These are phyloP conservation scores for Callimorpha dominula DNA, from an alignment of 2,888 invertebrate genomes.

Conservation along the genomic window DNA sequence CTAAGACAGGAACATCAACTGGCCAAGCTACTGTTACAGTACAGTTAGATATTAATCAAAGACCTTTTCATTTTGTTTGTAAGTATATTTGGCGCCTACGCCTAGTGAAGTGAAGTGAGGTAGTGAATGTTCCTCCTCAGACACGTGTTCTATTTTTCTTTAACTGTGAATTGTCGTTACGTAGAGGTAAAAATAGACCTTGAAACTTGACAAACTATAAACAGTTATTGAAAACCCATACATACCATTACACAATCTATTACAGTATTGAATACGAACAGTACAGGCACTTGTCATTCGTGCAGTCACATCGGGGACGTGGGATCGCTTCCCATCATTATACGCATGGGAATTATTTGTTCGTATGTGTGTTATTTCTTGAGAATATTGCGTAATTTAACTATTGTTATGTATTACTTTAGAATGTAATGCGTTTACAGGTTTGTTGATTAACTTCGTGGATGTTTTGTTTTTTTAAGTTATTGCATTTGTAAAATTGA, in stretches of 20 bases:
- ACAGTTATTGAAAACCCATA: conserved; percentile 17
- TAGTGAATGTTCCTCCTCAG: too few species aligned
- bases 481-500: not conserved
- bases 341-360: conserved; percentile 50
- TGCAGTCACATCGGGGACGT: conserved; percentile 61
- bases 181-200: conserved; percentile 29
- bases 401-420: conserved; percentile 49
- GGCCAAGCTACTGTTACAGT: too few species aligned
- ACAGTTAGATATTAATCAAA: too few species aligned
- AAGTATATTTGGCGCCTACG: too few species aligned
- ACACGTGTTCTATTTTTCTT: too few species aligned
- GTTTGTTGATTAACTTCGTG: conserved; percentile 3
- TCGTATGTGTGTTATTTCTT: conserved; percentile 47
- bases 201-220: conserved; percentile 2
- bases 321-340: conserved; percentile 66
- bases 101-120: too few species aligned
- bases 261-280: conserved; percentile 52
- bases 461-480: not conserved
- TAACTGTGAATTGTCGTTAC: too few species aligned
- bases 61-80: too few species aligned
- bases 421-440: conserved; percentile 35
- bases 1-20: too few species aligned
- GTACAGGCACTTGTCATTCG: conserved; percentile 45
- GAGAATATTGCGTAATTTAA: conserved; percentile 45
- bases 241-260: conserved; percentile 38